A percentile compares a stretch with the other conserved stretches of the same genome.
These are phyloP conservation scores for Hycleus phaleratus DNA, from an alignment of 1,140 invertebrate genomes.

Conservation along the genomic window DNA sequence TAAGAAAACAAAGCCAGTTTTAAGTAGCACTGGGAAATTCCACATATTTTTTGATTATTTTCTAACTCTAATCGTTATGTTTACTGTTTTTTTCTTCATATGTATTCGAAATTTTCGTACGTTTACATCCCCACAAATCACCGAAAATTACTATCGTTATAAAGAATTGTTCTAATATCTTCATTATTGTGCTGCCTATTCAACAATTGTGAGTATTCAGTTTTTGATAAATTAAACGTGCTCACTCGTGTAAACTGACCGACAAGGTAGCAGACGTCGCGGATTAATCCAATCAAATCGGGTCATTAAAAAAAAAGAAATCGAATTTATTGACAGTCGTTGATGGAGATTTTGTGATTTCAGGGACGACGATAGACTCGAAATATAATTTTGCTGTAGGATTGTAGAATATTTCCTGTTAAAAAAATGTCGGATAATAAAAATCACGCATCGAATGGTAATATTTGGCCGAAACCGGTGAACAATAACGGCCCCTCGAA, in stretches of 20 bases:
- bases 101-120: no score
- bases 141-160: no score
- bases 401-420: background rate
- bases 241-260: no score
- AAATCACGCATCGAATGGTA: conserved; percentile 8
- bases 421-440: conserved; percentile 6
- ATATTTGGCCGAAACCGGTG: conserved; percentile 21
- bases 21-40: background rate
- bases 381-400: background rate
- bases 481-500: conserved; percentile 26
- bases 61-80: background rate
- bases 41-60: background rate
- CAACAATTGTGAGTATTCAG: no score
- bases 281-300: no score
- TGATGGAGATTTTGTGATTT: background rate
- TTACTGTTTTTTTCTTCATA: background rate
- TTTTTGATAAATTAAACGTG: no score
- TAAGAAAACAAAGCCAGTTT: background rate
- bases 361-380: conserved; percentile 13
- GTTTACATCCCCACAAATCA: no score
- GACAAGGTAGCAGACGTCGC: no score
- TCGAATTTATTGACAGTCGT: background rate
- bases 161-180: no score
- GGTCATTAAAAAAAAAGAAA: no score
- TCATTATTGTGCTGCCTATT: no score